A percentile compares a stretch with the other conserved stretches of the same genome.
These are phyloP conservation scores for Tanytarsus gracilentus DNA, from an alignment of 2,888 invertebrate species.

Conservation along the genomic window DNA sequence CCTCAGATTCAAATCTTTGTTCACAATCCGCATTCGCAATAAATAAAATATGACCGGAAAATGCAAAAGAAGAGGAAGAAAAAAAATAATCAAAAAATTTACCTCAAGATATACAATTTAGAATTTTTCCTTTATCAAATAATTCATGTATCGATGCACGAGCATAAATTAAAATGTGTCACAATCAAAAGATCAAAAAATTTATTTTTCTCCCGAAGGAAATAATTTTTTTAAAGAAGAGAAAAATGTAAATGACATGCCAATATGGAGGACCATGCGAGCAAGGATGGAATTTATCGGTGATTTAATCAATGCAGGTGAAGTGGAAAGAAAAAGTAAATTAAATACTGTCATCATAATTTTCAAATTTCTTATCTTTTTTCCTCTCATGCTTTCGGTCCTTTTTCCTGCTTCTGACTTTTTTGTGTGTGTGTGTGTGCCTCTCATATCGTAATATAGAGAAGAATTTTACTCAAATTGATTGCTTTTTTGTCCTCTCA, in stretches of 20 bases:
- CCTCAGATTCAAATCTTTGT: no score
- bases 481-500: neutral
- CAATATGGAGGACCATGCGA: neutral
- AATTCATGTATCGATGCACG: no score
- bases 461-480: slow-evolving; percentile 16
- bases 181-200: neutral
- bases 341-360: slow-evolving; percentile 18
- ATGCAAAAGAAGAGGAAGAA: no score
- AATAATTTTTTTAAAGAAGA: neutral
- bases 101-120: no score
- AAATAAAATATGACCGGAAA: no score
- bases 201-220: neutral
- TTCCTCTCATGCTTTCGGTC: neutral
- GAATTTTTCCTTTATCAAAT: no score
- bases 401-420: neutral
- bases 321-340: neutral
- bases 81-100: no score
- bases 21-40: no score
- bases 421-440: neutral
- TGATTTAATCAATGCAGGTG: neutral
- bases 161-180: no score
- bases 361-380: slow-evolving; percentile 7
- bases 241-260: neutral
- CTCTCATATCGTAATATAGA: neutral
- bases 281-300: neutral